phyloP scores from a whole-genome alignment of 2,888 invertebrate genomes.

The Chymomyza caudatula region DNA sequence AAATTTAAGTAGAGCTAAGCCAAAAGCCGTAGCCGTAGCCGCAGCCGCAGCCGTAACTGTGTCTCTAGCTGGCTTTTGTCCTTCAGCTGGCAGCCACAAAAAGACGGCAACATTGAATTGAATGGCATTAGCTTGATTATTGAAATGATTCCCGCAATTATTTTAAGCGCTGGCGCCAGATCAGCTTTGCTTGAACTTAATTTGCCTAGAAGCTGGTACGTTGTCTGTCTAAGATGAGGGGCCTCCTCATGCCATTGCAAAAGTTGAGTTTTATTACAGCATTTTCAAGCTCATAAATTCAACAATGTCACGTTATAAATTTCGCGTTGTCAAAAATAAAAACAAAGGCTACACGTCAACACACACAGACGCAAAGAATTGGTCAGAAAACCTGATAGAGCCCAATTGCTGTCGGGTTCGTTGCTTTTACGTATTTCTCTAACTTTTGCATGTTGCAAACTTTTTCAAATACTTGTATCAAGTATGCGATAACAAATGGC shows the following conservation, averaged over 20 bases:
- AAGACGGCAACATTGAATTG: conserved; percentile 4
- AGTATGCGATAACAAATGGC: background rate
- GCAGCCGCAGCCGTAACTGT: background rate
- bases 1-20: conserved; percentile 8
- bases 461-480: conserved; percentile 35
- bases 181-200: background rate
- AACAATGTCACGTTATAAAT: conserved; percentile 72
- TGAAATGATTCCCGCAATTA: conserved; percentile 55
- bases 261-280: conserved; percentile 54
- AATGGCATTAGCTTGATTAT: background rate
- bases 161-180: conserved; percentile 57
- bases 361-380: background rate
- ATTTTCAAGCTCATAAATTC: conserved; percentile 61
- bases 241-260: background rate
- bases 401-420: background rate
- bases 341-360: conserved; percentile 9
- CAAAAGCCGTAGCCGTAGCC: background rate
- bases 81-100: background rate
- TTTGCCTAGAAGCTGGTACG: background rate
- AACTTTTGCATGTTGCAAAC: conserved; percentile 62
- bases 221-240: background rate
- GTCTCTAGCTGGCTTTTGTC: background rate
- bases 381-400: background rate
- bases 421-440: conserved; percentile 55
- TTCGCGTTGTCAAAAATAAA: conserved; percentile 37